Evolutionary conservation across 2,888 invertebrate species (phyloP).

Genomic region (Epinotia brunnichana): DNA sequence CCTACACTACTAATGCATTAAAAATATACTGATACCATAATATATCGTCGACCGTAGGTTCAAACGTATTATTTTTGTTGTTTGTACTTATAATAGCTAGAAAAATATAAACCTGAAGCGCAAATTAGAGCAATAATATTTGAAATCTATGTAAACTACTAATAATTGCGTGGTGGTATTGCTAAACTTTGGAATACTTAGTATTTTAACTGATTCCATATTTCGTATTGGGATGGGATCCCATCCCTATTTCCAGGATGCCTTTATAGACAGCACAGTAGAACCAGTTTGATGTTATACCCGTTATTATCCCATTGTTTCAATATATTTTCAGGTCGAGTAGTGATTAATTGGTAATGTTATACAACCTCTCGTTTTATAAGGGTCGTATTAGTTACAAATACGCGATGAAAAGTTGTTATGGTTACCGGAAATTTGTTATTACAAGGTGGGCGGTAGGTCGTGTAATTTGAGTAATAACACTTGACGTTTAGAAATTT

Average conservation of each 20-base stretch:
- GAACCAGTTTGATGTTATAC: constrained; percentile 4
- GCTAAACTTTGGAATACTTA: no score
- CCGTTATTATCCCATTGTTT: constrained; percentile 23
- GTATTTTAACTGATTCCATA: no score
- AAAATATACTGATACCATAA: no score
- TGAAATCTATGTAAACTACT: no score
- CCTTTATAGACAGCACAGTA: constrained; percentile 15
- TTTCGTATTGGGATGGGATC: background rate
- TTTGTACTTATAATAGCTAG: no score
- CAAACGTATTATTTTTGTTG: no score
- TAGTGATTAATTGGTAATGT: constrained; percentile 34
- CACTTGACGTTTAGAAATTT: background rate
- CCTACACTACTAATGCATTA: no score
- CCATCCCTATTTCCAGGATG: background rate
- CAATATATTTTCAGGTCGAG: constrained; percentile 29
- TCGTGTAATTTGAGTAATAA: background rate
- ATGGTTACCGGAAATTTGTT: constrained; percentile 11
- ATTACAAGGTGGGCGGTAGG: no score
- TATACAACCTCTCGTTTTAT: constrained; percentile 17
- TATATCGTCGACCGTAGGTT: no score
- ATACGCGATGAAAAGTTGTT: constrained; percentile 15
- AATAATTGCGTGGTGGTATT: no score
- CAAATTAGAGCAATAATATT: no score
- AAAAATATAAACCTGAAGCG: no score
- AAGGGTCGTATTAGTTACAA: constrained; percentile 14